Evolutionary conservation across 2,797 vertebrate species (phyloP), one percentile per base, ranked within the genome.

Genomic region (Pangasius larnaudii): DNA sequence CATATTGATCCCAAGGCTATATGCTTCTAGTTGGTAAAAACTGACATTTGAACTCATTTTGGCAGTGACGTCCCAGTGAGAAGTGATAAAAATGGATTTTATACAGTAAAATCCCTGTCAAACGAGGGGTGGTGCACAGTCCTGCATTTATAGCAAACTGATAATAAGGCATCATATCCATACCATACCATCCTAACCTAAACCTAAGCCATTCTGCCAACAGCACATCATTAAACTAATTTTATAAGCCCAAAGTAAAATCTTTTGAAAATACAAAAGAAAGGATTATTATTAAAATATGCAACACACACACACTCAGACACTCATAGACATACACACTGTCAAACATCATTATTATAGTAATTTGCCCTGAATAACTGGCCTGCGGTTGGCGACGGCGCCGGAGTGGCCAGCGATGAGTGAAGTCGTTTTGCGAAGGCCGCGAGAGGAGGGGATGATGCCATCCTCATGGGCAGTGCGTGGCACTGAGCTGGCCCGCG

Each of bases 401-500:
- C 92, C 90, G 78, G 96, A 94, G 86, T 96, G 98, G 85, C 97
- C 95, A n/a, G 96, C 95, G 58, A 97, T 89, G 86, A 99, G 96
- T 0, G 98, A 98, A 74, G 97, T 95, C 77, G 96, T 97, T 93
- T 98, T 98, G 49, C 97, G 95, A 88, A 98, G 95, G 89, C 97
- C 97, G 58, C 96, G 95, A 91, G 94, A 83, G 0, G 94, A 94
- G 1, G 92, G 93, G 46, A 71, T 85, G 89, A 78, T 91, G 5
- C 93, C 93, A 86, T 98, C 98, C 88, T 99, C 98, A 0, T 97
- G 97, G 85, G 96, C 94, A 84, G 97, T 96, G 89, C 97, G 97
- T 18, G 98, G 98, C 86, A 98, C 96, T 0, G 98, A 99, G 92
- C 98, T 99, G 93, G 98, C 98, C 0, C 98, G 96, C 6, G 98